Conservation (phyloP, 2,888 invertebrate genomes). For the Phyllotreta cruciferae region DNA sequence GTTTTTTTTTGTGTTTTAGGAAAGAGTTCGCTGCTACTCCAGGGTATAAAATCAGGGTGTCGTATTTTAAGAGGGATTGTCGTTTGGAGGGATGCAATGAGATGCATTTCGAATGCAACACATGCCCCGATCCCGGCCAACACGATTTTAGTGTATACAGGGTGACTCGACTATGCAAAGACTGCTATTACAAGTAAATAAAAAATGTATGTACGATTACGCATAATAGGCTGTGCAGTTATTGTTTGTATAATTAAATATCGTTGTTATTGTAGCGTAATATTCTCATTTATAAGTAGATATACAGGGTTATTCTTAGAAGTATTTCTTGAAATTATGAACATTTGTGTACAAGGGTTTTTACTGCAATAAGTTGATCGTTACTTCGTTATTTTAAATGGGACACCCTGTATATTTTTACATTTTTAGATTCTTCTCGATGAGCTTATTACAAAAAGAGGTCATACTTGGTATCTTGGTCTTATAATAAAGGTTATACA, state of each 20-base stretch:
- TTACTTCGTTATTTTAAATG: no score
- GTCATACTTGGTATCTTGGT: no score
- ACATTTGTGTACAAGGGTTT: no score
- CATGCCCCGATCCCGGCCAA: constrained; percentile 36
- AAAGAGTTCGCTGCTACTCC: background rate
- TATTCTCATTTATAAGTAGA: no score
- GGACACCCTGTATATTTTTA: no score
- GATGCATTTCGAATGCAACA: constrained; percentile 30
- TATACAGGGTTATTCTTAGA: no score
- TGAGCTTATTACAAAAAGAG: no score
- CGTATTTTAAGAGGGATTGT: constrained; percentile 35
- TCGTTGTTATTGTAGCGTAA: no score
- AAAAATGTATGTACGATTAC: background rate
- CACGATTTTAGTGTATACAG: constrained; percentile 32
- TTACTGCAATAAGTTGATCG: no score
- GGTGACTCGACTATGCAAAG: constrained; percentile 10
- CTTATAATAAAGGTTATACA: no score
- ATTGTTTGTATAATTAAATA: background rate
- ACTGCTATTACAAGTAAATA: constrained; percentile 27
- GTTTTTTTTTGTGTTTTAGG: constrained; percentile 13
- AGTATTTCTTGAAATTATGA: no score
- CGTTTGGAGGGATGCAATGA: constrained; percentile 35
- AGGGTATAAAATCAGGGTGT: constrained; percentile 33
- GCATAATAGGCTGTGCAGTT: constrained; percentile 3
- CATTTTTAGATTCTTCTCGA: no score